Evolutionary conservation across 2,888 invertebrate genomes (phyloP), one percentile per base, ranked within the genome.

Genomic region (Megastigmus dorsalis): DNA sequence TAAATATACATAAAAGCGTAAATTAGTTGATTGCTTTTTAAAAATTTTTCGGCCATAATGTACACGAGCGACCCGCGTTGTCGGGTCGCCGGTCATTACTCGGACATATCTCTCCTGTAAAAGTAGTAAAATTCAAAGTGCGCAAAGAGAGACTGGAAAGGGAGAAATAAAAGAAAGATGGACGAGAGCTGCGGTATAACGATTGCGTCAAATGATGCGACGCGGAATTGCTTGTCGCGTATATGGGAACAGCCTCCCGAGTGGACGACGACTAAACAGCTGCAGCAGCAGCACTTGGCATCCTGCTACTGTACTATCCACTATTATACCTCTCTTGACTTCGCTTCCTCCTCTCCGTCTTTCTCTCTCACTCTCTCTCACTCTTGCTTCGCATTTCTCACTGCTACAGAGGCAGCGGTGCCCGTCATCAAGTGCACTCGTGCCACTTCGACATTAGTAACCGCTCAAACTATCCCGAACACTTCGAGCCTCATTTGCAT

Each of bases 401-500:
- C n/a, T n/a, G n/a, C n/a, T n/a, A n/a, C n/a, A n/a, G n/a, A n/a
- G n/a, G n/a, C n/a, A n/a, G n/a, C 15, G 15, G 38, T 38, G 7
- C 41, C 63, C 54, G 23, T 65, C 50, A 65, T 70, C 60, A 62
- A 66, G 60, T 66, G 65, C 59, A 57, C 73, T 74, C 50, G 20
- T 63, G 62, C 74, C 65, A 69, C 77, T 79, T 79, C 76, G 78
- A 66, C 76, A 78, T 80, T 79, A 78, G 77, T 78, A 78, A 80
- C 76, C 75, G 65, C 55, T 33, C 60, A 30, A 80, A 79, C 80
- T 80, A 79, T 78, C 76, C 77, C 55, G 50, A 80, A 77, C 73
- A 75, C 75, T 77, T 78, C 63, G 74, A 77, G 76, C 76, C 78
- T 81, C 79, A 79, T 82, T 82, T 82, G 78, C 81, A 82, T 78